phyloP scores from a whole-genome alignment of 2,797 vertebrate species.

The Ara ararauna region DNA sequence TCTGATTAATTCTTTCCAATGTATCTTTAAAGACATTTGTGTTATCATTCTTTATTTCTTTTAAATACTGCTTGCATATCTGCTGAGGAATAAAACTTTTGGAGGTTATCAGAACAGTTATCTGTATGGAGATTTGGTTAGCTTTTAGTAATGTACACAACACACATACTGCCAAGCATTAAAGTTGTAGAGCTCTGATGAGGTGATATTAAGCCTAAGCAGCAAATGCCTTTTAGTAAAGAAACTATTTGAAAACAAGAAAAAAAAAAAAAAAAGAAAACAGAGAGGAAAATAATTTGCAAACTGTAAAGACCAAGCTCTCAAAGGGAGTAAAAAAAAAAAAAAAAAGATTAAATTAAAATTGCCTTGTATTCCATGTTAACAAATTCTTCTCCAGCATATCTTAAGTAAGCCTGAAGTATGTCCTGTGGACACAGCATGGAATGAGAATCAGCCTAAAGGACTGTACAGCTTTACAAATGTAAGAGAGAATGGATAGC shows the following conservation, averaged over 20 bases:
- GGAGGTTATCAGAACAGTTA: conserved; percentile 33
- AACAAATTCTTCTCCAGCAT: background rate
- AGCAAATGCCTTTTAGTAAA: background rate
- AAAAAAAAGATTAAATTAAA: background rate
- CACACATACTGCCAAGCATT: background rate
- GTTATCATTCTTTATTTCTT: conserved; percentile 70
- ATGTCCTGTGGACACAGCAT: background rate
- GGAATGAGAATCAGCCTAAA: background rate
- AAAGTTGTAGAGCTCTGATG: background rate
- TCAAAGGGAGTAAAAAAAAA: background rate
- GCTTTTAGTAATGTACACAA: conserved; percentile 51
- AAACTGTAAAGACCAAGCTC: background rate
- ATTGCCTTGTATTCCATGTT: background rate
- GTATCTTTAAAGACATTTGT: conserved; percentile 61
- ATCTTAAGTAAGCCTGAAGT: background rate
- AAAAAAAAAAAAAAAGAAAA: too few relatives aligned
- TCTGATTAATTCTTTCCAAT: conserved; percentile 65
- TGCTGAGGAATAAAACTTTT: conserved; percentile 58
- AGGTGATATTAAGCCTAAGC: background rate
- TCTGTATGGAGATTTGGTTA: conserved; percentile 24
- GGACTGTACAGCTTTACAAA: background rate
- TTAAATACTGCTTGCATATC: conserved; percentile 50
- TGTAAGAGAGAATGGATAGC: background rate
- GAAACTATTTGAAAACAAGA: background rate
- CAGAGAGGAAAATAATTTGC: background rate